Evolutionary conservation across 2,797 vertebrate species (phyloP), one percentile per base, ranked within the genome.

Genomic region (Uromys caudimaculatus): DNA sequence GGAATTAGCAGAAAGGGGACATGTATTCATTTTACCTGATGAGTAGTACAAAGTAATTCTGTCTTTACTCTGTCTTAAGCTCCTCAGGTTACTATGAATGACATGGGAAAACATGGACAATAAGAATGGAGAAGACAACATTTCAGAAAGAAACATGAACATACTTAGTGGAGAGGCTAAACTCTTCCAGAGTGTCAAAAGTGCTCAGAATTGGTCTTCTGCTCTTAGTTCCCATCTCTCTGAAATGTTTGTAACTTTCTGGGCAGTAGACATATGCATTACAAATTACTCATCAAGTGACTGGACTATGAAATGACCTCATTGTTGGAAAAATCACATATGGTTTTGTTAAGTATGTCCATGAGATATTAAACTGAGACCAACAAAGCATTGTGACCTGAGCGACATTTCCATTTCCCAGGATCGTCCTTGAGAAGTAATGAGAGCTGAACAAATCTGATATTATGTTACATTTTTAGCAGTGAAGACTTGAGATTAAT

Each of bases 371-470:
- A 73, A 90, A 76, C 10, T 52, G 2, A 77, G 56, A 62, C 8
- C 75, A 83, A 62, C 4, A n/a, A 95, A 92, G 3, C 6, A 58
- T 14, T 50, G 1, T 13, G 7, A 92, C 38, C 11, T 47, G 16
- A 76, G 64, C 1, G 23, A 82, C 0, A 44, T 89, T 73, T 54
- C 16, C 17, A 60, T 38, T 73, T 89, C 54, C 27, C 90, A 21
- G 5, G 16, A 19, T 1, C 3, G 4, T 52, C 5, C 54, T 29
- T 69, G 41, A 50, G 44, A 64, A 64, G 0, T 73, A 75, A 89
- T n/a, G 4, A 95, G 87, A 95, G 83, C 47, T 52, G 71, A 89
- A 50, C 3, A 87, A 95, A 85, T 83, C 10, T 67, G 78, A 35
- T 17, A n/a, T 1, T 83, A 41, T 86, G 6, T 89, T 16, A 91